Conservation (phyloP, 2,113 vertebrate species). For the Balaeniceps rex region DNA sequence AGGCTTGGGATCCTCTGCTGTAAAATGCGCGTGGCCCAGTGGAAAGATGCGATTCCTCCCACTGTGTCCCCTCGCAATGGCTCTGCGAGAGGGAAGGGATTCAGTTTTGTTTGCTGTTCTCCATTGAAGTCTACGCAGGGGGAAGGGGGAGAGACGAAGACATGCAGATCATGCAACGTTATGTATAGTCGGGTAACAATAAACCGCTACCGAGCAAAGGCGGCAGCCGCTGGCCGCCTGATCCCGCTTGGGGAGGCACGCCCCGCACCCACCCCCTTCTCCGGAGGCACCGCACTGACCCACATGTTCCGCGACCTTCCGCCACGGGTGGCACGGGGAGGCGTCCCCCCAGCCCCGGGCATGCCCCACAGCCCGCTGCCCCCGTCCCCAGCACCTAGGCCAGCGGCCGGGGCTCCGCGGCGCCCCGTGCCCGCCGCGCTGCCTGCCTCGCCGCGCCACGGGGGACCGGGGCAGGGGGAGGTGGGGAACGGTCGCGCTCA, state of each 20-base stretch:
- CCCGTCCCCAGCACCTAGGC: neutral
- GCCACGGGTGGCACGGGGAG: neutral
- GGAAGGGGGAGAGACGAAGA: neutral
- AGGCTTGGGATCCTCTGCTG: neutral
- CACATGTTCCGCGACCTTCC: conserved; percentile 28
- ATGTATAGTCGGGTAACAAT: neutral
- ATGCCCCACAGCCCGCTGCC: neutral
- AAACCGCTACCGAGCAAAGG: neutral
- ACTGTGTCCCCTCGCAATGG: neutral
- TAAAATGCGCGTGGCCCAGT: neutral
- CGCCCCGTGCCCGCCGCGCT: neutral
- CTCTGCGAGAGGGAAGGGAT: neutral
- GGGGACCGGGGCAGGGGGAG: neutral
- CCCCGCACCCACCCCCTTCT: neutral
- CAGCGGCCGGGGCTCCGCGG: neutral
- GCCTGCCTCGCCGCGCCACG: neutral
- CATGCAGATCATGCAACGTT: conserved; percentile 1
- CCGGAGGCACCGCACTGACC: conserved; percentile 28
- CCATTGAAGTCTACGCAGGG: neutral
- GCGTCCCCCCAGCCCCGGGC: neutral
- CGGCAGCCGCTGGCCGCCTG: neutral
- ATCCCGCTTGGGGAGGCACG: neutral
- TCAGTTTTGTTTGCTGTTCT: neutral
- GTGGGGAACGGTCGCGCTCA: neutral
- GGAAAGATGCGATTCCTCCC: neutral